Evolutionary conservation across 1,140 invertebrate genomes (phyloP).

Genomic region (Whitmania pigra): DNA sequence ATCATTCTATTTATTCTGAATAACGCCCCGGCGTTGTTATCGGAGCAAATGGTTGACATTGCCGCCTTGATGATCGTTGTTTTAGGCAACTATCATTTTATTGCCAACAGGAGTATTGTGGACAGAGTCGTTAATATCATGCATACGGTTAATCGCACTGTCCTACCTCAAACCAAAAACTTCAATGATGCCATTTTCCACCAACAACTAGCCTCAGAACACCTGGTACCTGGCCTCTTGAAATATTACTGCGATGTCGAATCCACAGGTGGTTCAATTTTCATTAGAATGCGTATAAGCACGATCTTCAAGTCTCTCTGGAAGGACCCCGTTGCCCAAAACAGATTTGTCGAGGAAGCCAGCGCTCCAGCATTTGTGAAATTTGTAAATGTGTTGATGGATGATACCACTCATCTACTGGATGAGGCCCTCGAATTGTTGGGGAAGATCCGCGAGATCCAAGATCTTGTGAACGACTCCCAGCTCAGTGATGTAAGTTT

Average conservation of each 20-base stretch:
- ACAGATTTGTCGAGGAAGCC: constrained; percentile 46
- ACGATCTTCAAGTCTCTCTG: constrained; percentile 70
- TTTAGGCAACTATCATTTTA: constrained; percentile 73
- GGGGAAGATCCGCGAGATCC: constrained; percentile 86
- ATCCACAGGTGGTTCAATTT: no score
- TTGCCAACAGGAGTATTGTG: constrained; percentile 87
- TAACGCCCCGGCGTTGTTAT: no score
- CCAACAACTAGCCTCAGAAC: constrained; percentile 67
- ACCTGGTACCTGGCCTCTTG: constrained; percentile 76
- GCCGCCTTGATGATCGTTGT: constrained; percentile 75
- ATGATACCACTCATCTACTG: constrained; percentile 89
- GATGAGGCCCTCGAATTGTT: constrained; percentile 89
- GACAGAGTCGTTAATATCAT: constrained; percentile 81
- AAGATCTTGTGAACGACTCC: constrained; percentile 64
- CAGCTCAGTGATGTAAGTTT: constrained; percentile 44
- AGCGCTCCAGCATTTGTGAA: constrained; percentile 76
- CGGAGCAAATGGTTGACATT: constrained; percentile 45
- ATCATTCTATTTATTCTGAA: constrained; percentile 66
- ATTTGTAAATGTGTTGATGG: constrained; percentile 98
- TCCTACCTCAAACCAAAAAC: constrained; percentile 55
- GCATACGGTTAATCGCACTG: constrained; percentile 73
- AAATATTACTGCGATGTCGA: constrained; percentile 62
- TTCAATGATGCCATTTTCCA: constrained; percentile 60
- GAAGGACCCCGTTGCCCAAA: constrained; percentile 43
- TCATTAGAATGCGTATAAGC: constrained; percentile 59